phyloP scores from a whole-genome alignment of 2,797 vertebrate species.

The Nyctibius grandis region DNA sequence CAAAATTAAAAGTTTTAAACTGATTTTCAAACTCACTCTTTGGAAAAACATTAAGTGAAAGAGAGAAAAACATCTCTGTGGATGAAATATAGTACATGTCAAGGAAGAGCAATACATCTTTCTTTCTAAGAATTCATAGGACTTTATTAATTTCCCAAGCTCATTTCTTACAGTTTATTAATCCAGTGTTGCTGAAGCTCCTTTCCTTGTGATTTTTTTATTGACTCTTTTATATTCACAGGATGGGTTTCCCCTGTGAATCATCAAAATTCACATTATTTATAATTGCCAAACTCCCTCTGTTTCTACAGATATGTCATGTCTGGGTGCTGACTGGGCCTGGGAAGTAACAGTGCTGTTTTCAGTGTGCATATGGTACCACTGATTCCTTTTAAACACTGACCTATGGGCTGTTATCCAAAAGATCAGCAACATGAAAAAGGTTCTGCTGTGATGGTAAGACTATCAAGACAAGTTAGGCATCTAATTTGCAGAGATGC shows the following conservation, averaged over 20 bases:
- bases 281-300: neutral
- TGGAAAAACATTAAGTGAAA: neutral
- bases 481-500: neutral
- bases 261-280: slow-evolving; percentile 1
- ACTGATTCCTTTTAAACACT: neutral
- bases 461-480: neutral
- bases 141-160: slow-evolving; percentile 39
- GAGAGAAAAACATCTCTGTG: neutral
- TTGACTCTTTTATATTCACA: slow-evolving; percentile 4
- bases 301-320: neutral
- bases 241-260: neutral
- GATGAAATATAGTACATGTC: neutral
- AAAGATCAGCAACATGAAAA: neutral
- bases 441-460: neutral
- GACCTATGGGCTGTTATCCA: neutral
- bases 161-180: slow-evolving; percentile 38
- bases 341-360: neutral
- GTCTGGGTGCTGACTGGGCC: neutral
- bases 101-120: neutral
- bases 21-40: neutral
- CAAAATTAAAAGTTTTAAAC: neutral
- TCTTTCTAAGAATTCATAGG: slow-evolving; percentile 18
- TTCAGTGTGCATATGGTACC: neutral
- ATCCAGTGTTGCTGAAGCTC: neutral
- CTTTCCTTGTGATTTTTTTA: neutral